phyloP scores from a whole-genome alignment of 53 echinoderm and acorn worm genomes.

The Holothuria scabra region DNA sequence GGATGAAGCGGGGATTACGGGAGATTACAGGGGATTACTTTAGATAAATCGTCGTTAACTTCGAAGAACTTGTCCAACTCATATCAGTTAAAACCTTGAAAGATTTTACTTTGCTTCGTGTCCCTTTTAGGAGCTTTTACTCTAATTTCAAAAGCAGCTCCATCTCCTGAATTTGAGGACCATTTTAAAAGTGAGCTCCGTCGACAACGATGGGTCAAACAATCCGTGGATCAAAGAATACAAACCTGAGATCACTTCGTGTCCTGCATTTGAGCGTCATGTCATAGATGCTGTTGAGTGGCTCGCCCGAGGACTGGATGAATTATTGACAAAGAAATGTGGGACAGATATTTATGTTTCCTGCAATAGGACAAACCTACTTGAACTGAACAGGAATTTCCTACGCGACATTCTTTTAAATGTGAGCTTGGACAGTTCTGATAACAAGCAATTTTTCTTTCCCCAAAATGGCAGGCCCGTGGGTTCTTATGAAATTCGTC shows the following conservation, averaged over 20 bases:
- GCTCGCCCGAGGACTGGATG: constrained; percentile 68
- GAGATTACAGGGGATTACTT: no score
- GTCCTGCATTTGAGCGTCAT: constrained; percentile 71
- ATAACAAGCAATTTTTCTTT: constrained; percentile 74
- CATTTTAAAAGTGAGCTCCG: constrained; percentile 64
- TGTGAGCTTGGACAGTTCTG: constrained; percentile 61
- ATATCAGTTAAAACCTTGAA: no score
- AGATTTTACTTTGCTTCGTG: not conserved
- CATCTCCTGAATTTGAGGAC: constrained; percentile 59
- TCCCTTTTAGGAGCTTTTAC: constrained; percentile 71
- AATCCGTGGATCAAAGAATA: constrained; percentile 88
- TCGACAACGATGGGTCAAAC: constrained; percentile 30
- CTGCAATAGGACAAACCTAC: not conserved
- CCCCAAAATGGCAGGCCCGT: constrained; percentile 64
- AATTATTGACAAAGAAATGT: constrained; percentile 52
- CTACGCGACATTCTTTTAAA: constrained; percentile 54
- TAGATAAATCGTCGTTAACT: no score
- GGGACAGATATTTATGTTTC: not conserved
- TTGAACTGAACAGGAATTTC: not conserved
- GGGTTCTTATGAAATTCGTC: constrained; percentile 74
- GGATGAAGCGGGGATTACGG: no score
- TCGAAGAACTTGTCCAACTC: no score
- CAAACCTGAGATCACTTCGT: not conserved
- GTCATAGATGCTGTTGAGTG: constrained; percentile 80
- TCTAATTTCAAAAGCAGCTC: constrained; percentile 63